Percentiles rank a stretch among this genome's conserved stretches.
Evolutionary conservation across 2,113 vertebrate genomes (phyloP).

Genomic region (Capra hircus): DNA sequence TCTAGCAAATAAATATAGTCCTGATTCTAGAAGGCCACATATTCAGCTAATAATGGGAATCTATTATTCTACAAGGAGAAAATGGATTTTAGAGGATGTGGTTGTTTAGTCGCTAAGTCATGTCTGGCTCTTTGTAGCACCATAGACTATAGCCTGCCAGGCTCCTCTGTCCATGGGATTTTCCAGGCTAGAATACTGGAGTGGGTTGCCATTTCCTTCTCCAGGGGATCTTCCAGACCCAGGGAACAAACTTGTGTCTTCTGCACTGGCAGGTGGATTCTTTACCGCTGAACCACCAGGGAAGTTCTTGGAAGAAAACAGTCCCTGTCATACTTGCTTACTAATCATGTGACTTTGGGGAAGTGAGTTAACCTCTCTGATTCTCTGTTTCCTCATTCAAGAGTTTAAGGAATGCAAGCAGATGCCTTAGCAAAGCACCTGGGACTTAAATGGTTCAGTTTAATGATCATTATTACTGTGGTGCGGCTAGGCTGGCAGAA

Average conservation of each 20-base stretch:
- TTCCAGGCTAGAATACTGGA: neutral
- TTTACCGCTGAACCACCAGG: neutral
- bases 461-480: neutral
- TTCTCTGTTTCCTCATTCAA: neutral
- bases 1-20: neutral
- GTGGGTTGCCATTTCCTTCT: neutral
- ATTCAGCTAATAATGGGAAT: neutral
- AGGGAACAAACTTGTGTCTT: neutral
- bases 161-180: neutral
- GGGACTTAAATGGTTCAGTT: neutral
- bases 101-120: neutral
- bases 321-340: neutral
- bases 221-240: neutral
- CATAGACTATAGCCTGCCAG: neutral
- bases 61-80: neutral
- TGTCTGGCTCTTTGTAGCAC: neutral
- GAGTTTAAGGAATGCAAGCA: neutral
- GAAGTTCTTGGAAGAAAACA: neutral
- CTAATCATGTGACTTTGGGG: neutral
- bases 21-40: neutral
- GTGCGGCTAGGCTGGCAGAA: neutral
- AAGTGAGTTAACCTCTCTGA: neutral
- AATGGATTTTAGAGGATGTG: neutral
- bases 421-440: neutral
- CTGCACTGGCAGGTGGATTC: neutral